Conservation (phyloP, 2,888 invertebrate genomes). For the Drosophila paracracens region DNA sequence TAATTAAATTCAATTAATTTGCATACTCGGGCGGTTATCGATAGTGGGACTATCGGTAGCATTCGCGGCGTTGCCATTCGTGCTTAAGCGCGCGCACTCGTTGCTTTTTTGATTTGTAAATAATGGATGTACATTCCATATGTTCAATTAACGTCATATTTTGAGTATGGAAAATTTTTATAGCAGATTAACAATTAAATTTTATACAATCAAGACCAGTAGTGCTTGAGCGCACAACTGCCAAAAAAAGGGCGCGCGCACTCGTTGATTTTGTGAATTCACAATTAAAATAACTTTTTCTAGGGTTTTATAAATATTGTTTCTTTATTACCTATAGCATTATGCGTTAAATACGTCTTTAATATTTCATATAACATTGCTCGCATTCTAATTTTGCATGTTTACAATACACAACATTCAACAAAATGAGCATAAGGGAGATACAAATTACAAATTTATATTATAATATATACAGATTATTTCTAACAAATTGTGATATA, state of each 20-base stretch:
- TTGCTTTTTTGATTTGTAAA: slow-evolving; percentile 4
- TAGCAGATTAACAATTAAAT: neutral
- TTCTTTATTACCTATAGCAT: slow-evolving; percentile 67
- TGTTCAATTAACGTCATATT: neutral
- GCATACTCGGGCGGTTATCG: slow-evolving; percentile 43
- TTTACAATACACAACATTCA: slow-evolving; percentile 63
- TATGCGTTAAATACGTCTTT: slow-evolving; percentile 68
- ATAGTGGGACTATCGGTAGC: slow-evolving; percentile 26
- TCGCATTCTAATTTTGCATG: slow-evolving; percentile 50
- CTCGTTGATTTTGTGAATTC: slow-evolving; percentile 5
- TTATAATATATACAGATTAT: slow-evolving; percentile 66
- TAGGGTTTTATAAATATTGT: slow-evolving; percentile 57
- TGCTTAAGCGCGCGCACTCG: slow-evolving; percentile 13
- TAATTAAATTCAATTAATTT: slow-evolving; percentile 63
- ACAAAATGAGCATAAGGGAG: slow-evolving; percentile 60
- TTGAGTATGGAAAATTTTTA: too few species aligned
- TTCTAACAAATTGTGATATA: slow-evolving; percentile 45
- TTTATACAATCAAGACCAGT: neutral
- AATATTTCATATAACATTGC: slow-evolving; percentile 73
- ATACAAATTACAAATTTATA: slow-evolving; percentile 65
- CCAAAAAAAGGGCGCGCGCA: neutral
- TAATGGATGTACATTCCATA: neutral
- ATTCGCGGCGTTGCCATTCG: slow-evolving; percentile 11
- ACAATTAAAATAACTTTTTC: slow-evolving; percentile 1
- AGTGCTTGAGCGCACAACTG: neutral